Evolutionary conservation across 2,888 invertebrate species (phyloP), one percentile per base, ranked within the genome.

Genomic region (Polyommatus iphigenia): DNA sequence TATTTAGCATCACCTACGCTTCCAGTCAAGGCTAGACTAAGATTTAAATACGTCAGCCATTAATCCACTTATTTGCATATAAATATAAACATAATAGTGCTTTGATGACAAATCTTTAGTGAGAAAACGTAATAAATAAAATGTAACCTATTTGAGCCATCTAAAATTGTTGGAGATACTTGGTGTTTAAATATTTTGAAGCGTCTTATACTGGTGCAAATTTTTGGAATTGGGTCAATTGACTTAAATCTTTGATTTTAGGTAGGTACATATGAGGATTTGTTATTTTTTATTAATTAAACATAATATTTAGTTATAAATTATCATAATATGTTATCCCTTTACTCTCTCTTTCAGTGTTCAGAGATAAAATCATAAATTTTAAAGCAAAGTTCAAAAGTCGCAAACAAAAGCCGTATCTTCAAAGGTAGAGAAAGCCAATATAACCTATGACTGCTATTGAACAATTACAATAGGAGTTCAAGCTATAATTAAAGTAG

Each of bases 1-100:
- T 67, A 67, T 67, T 67, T 67, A 67, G 67, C 67, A 29, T 29
- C 67, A 67, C 67, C 67, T 29, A 67, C 67, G 67, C 67, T 67
- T 67, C 67, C 67, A 67, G 67, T 67, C 62, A 29, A 67, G 67
- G 67, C 15, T 67, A 67, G 29, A 32, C 67, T 67, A 15, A 1
- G 13, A 29, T 67, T 29, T 29, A 29, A 67, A 67, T 67, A 29
- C 29, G 18, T 67, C 4, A 29, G 3, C 13, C 62, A 29, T 24
- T 13, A 15, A 20, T 59, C 59, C 0, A 59, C 10, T 3, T 4
- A 67, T 67, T 67, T 67, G 15, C 67, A 67, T 67, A 67, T 5
- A 67, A 67, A 67, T 67, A 32, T 67, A 67, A 4, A 67, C 67
- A 29, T 67, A 67, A 29, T 32, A 6, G 15, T 62, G 29, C 67